Percentiles rank a stretch among this genome's conserved stretches.
Conservation (phyloP, 1,140 invertebrate genomes). For the Venturia canescens region DNA sequence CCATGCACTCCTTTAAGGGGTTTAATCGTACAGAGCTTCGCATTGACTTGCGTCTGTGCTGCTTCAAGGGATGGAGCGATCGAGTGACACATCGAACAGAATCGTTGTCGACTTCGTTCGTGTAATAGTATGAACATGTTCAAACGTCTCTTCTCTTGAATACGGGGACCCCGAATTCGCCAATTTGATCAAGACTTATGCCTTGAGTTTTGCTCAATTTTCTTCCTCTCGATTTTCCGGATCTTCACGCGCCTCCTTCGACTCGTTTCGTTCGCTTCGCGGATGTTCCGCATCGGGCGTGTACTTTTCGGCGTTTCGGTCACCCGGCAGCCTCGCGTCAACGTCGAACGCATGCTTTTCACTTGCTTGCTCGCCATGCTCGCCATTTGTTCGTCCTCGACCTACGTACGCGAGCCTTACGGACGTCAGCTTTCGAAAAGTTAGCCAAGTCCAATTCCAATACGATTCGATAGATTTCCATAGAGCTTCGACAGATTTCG, state of each 20-base stretch:
- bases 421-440: conserved; percentile 11
- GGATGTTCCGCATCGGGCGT: conserved; percentile 30
- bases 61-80: too few relatives aligned
- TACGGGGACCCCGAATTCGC: not conserved
- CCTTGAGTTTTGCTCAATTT: not conserved
- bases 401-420: conserved; percentile 41
- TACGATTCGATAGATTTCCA: not conserved
- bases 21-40: too few relatives aligned
- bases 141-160: too few relatives aligned
- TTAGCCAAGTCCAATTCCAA: conserved; percentile 16
- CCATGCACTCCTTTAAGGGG: too few relatives aligned
- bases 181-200: conserved; percentile 19
- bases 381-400: conserved; percentile 38
- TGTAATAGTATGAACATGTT: too few relatives aligned
- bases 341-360: conserved; percentile 32
- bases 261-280: conserved; percentile 24
- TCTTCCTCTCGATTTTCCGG: conserved; percentile 35
- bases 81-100: too few relatives aligned
- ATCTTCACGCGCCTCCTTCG: not conserved
- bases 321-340: not conserved
- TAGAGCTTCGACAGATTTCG: conserved; percentile 33
- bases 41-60: too few relatives aligned
- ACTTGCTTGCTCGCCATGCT: conserved; percentile 23
- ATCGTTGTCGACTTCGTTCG: too few relatives aligned
- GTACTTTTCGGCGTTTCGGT: conserved; percentile 44